phyloP scores from a whole-genome alignment of 2,888 invertebrate genomes.

The Orthonychiurus folsomi region DNA sequence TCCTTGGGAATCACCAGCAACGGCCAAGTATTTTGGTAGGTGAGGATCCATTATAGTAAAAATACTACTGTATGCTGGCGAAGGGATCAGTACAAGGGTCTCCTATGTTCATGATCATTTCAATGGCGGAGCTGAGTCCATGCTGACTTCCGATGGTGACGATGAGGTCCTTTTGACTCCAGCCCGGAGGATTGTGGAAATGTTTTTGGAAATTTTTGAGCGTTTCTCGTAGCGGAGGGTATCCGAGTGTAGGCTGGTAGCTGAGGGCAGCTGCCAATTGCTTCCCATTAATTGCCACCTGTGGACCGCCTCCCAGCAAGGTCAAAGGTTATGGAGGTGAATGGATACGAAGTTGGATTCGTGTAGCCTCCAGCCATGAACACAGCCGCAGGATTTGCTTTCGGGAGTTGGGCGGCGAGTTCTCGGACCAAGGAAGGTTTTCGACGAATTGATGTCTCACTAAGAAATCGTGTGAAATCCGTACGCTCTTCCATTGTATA shows the following conservation, averaged over 20 bases:
- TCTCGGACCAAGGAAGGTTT: slow-evolving; percentile 21
- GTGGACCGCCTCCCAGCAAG: slow-evolving; percentile 49
- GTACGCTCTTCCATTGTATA: neutral
- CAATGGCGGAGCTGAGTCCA: slow-evolving; percentile 63
- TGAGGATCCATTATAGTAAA: slow-evolving; percentile 58
- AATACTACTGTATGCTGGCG: slow-evolving; percentile 62
- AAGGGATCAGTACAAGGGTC: slow-evolving; percentile 62
- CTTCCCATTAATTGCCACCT: slow-evolving; percentile 51
- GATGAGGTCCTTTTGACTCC: slow-evolving; percentile 50
- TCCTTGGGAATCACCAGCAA: slow-evolving; percentile 61
- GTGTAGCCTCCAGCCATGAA: slow-evolving; percentile 61
- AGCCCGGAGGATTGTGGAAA: slow-evolving; percentile 58
- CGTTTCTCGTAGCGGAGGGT: slow-evolving; percentile 52
- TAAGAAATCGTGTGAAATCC: slow-evolving; percentile 1
- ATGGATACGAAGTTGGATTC: slow-evolving; percentile 62
- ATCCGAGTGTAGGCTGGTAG: slow-evolving; percentile 66
- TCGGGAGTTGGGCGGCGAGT: slow-evolving; percentile 3
- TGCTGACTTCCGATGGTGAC: slow-evolving; percentile 69
- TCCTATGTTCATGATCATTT: slow-evolving; percentile 59
- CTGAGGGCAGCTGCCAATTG: slow-evolving; percentile 60
- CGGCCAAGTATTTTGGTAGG: slow-evolving; percentile 55
- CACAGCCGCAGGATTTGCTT: slow-evolving; percentile 43
- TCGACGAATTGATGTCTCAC: neutral
- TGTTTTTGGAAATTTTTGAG: slow-evolving; percentile 56
- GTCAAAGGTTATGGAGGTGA: slow-evolving; percentile 53